Conservation (phyloP, 2,797 vertebrate genomes). For the Sebastes nivosus region DNA sequence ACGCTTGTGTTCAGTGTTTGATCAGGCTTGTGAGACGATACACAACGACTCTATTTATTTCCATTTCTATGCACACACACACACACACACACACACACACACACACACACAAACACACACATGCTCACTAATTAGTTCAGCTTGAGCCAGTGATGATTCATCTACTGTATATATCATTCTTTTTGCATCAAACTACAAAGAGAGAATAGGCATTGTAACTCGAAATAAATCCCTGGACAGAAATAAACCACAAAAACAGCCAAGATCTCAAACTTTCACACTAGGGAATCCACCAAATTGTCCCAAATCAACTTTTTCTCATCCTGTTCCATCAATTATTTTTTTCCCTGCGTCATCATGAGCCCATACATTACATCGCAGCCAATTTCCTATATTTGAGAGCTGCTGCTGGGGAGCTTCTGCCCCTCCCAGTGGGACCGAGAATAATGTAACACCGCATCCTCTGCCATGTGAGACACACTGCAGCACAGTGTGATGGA, state of each 20-base stretch:
- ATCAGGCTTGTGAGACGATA: constrained; percentile 46
- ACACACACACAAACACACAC: not conserved
- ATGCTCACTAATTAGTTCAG: constrained; percentile 40
- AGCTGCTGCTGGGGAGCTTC: constrained; percentile 16
- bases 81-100: not conserved
- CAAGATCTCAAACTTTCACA: constrained; percentile 41
- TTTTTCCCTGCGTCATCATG: constrained; percentile 10
- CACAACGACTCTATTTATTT: not conserved
- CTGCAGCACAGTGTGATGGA: constrained; percentile 62
- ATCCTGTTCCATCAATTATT: constrained; percentile 29
- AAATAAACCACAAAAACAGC: constrained; percentile 45
- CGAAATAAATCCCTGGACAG: constrained; percentile 33
- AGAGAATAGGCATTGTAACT: not conserved
- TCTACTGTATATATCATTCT: not conserved
- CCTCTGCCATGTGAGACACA: constrained; percentile 59
- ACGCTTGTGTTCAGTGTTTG: constrained; percentile 46
- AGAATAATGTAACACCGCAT: constrained; percentile 40
- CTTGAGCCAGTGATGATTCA: constrained; percentile 3
- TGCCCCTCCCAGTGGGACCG: constrained; percentile 40
- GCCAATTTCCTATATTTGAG: constrained; percentile 38
- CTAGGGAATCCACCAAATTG: constrained; percentile 14
- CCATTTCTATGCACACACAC: not conserved
- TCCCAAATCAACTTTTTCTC: constrained; percentile 6
- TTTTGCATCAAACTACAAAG: constrained; percentile 31
- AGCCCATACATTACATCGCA: constrained; percentile 9